phyloP scores from a whole-genome alignment of 2,888 invertebrate genomes.

The Polydrusus cervinus region DNA sequence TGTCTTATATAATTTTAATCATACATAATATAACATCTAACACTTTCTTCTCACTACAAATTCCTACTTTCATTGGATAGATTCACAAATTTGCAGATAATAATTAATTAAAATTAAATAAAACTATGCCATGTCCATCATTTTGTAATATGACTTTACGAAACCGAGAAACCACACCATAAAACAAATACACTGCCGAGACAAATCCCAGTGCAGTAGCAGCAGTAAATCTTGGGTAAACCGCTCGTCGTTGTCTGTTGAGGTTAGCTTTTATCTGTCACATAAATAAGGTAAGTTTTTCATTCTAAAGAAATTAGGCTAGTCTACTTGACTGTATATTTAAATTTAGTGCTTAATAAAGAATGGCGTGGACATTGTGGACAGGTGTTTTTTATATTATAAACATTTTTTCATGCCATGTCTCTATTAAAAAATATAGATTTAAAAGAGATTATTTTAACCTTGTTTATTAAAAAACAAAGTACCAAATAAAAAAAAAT shows the following conservation, averaged over 20 bases:
- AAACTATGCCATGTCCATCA: background rate
- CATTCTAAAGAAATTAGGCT: conserved; percentile 49
- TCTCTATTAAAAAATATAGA: background rate
- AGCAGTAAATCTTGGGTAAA: conserved; percentile 36
- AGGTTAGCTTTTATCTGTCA: conserved; percentile 32
- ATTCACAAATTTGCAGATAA: background rate
- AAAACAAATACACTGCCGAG: conserved; percentile 12
- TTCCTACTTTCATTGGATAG: no score
- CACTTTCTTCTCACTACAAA: no score
- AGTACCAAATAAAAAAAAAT: background rate
- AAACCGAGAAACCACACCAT: conserved; percentile 2
- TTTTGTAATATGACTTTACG: background rate
- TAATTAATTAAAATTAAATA: background rate
- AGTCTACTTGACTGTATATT: conserved; percentile 38
- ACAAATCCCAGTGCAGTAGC: conserved; percentile 10
- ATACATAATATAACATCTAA: no score
- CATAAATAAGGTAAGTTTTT: conserved; percentile 44
- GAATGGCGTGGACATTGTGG: conserved; percentile 11
- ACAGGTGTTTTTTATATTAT: conserved; percentile 37
- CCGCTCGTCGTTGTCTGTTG: conserved; percentile 35
- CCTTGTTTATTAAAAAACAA: background rate
- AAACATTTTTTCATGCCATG: background rate
- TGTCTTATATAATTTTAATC: no score
- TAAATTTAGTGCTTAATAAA: conserved; percentile 44
- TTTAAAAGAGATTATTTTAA: background rate